Evolutionary conservation across 1,140 invertebrate species (phyloP).

Genomic region (Musca domestica): DNA sequence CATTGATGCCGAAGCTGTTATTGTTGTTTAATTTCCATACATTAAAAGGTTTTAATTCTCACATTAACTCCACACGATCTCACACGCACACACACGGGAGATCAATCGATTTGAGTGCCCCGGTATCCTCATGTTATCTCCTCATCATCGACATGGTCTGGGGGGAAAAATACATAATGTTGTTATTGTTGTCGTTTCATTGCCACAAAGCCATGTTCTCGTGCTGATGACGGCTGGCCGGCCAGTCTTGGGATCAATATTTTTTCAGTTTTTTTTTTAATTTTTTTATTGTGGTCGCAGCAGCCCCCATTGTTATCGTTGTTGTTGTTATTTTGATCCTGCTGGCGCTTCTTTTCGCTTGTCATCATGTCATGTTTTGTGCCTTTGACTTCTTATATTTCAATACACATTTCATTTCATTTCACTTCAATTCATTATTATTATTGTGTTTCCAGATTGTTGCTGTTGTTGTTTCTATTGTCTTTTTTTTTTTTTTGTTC

Average conservation of each 20-base stretch:
- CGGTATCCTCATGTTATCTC: no score
- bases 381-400: conserved; percentile 38
- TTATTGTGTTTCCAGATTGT: no score
- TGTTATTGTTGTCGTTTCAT: no score
- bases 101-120: conserved; percentile 5
- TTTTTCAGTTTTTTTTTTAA: no score
- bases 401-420: conserved; percentile 2
- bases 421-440: no score
- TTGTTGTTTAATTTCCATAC: conserved; percentile 9
- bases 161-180: no score
- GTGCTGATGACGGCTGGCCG: no score
- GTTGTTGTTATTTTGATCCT: conserved; percentile 23
- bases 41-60: conserved; percentile 53
- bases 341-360: conserved; percentile 51
- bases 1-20: no score
- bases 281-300: neutral
- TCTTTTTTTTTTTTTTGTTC: no score
- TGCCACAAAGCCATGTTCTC: no score
- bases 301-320: neutral
- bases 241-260: neutral
- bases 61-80: conserved; percentile 53
- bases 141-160: no score
- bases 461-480: no score
- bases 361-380: conserved; percentile 51
- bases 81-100: conserved; percentile 27